A percentile compares a stretch with the other conserved stretches of the same genome.
phyloP scores from a whole-genome alignment of 1,140 invertebrate species.

The Drosophila teissieri region DNA sequence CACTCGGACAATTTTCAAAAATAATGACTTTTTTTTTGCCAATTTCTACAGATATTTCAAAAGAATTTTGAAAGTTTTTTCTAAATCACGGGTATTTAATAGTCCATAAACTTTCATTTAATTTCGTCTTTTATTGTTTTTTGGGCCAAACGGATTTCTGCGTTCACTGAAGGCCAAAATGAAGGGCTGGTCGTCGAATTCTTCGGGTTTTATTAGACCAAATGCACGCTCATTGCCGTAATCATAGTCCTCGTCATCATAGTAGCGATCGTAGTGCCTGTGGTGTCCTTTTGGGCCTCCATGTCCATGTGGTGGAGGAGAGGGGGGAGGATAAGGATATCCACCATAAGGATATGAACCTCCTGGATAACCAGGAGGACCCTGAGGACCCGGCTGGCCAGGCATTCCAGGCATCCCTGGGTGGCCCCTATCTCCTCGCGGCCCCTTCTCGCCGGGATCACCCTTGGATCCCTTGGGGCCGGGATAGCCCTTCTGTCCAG shows the following conservation, averaged over 20 bases:
- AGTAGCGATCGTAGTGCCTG: conserved; percentile 6
- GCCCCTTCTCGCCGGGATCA: conserved; percentile 46
- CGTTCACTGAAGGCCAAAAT: conserved; percentile 36
- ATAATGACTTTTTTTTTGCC: too few species aligned
- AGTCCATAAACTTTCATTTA: neutral
- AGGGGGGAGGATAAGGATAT: conserved; percentile 18
- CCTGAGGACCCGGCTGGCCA: conserved; percentile 63
- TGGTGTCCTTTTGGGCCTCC: conserved; percentile 5
- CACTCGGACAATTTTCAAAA: too few species aligned
- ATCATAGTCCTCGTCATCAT: conserved; percentile 20
- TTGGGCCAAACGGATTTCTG: conserved; percentile 28
- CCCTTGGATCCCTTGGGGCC: conserved; percentile 55
- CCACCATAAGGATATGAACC: conserved; percentile 24
- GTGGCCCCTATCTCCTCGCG: conserved; percentile 59
- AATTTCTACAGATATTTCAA: too few species aligned
- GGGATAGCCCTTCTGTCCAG: conserved; percentile 50
- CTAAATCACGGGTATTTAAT: too few species aligned
- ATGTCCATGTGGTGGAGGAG: conserved; percentile 15
- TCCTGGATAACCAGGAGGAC: conserved; percentile 55
- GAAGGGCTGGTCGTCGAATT: conserved; percentile 5
- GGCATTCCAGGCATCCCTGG: conserved; percentile 51
- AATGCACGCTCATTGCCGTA: conserved; percentile 32
- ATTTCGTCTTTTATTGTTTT: conserved; percentile 21
- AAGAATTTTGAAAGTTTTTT: too few species aligned
- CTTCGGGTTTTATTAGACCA: conserved; percentile 1